Conservation (phyloP, 2,888 invertebrate species). For the Dysmachus trigonus region DNA sequence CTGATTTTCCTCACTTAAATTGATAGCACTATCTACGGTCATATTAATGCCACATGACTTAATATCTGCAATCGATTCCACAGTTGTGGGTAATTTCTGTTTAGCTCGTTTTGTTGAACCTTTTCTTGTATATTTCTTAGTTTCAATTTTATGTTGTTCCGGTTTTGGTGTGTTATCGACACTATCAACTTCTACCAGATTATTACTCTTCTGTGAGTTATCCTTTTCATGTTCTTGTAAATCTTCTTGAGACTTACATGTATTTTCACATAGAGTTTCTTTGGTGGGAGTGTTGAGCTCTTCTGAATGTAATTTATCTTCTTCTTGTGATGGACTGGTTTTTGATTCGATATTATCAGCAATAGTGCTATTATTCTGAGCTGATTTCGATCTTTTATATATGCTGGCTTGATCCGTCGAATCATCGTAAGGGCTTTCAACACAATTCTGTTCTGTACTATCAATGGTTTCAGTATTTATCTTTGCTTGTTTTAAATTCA, state of each 20-base stretch:
- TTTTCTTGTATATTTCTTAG: constrained; percentile 25
- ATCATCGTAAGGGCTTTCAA: background rate
- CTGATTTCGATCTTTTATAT: background rate
- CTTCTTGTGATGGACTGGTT: background rate
- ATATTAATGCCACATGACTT: background rate
- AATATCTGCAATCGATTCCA: background rate
- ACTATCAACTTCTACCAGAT: background rate
- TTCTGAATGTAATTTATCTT: background rate
- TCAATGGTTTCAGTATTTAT: background rate
- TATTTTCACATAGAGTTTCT: background rate
- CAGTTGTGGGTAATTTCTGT: background rate
- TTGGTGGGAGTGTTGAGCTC: background rate
- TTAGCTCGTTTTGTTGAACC: background rate
- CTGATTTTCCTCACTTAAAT: background rate
- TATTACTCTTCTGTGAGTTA: background rate
- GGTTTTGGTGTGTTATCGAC: background rate
- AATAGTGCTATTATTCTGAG: background rate
- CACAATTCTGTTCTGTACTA: background rate
- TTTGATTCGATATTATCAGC: background rate
- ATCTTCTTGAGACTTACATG: background rate
- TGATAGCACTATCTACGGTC: background rate
- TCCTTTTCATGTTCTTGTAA: background rate
- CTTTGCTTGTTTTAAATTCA: background rate
- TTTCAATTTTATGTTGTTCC: background rate
- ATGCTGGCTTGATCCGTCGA: background rate